Evolutionary conservation across 2,888 invertebrate species (phyloP).

Genomic region (Drosophila kuntzei): DNA sequence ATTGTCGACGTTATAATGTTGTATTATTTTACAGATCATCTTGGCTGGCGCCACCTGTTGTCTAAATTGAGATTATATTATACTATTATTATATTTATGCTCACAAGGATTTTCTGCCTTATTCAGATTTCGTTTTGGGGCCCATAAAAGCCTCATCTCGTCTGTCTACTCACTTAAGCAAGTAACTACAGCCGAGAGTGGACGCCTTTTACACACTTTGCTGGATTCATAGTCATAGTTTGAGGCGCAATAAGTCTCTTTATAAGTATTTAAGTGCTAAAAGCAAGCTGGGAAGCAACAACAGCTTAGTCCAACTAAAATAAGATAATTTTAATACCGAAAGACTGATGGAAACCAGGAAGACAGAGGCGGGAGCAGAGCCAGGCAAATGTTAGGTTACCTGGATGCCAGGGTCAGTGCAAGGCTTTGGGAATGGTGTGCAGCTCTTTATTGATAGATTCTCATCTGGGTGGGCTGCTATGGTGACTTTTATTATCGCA

Average conservation of each 20-base stretch:
- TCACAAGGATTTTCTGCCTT: neutral
- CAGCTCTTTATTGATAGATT: conserved; percentile 59
- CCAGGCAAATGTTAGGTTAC: neutral
- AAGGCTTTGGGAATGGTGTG: conserved; percentile 12
- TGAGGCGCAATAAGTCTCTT: conserved; percentile 17
- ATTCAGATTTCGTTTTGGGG: neutral
- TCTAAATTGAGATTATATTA: conserved; percentile 4
- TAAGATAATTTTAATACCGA: conserved; percentile 16
- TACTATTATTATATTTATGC: conserved; percentile 6
- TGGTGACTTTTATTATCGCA: conserved; percentile 31
- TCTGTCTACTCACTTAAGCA: conserved; percentile 5
- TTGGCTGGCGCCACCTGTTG: neutral
- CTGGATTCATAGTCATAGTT: conserved; percentile 13
- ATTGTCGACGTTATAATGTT: conserved; percentile 3
- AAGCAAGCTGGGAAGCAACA: conserved; percentile 30
- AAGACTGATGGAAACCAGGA: neutral
- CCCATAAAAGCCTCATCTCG: neutral
- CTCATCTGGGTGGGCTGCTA: conserved; percentile 20
- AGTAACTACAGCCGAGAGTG: neutral
- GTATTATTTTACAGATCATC: conserved; percentile 25
- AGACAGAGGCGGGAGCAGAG: neutral
- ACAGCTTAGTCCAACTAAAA: conserved; percentile 14
- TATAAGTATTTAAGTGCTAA: conserved; percentile 33
- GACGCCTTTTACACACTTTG: conserved; percentile 1
- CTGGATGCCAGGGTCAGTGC: neutral